A percentile compares a stretch with the other conserved stretches of the same genome.
Evolutionary conservation across 2,888 invertebrate species (phyloP).

Genomic region (Amphipyra berbera): DNA sequence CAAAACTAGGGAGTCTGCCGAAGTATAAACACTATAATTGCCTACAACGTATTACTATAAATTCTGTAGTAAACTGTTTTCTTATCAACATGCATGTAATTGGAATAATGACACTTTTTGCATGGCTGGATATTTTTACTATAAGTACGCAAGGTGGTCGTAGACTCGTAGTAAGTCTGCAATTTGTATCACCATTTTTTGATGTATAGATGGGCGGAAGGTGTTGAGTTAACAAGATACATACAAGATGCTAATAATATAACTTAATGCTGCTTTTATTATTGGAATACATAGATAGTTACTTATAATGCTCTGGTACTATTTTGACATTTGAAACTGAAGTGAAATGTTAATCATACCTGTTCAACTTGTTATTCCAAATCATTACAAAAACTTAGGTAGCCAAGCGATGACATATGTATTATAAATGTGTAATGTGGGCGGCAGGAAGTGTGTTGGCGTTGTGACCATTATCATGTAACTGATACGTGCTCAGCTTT

Average conservation of each 20-base stretch:
- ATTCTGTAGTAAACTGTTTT: constrained; percentile 48
- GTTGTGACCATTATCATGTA: constrained; percentile 49
- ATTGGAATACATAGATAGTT: too few relatives aligned
- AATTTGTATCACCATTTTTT: constrained; percentile 29
- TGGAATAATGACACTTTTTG: constrained; percentile 50
- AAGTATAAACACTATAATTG: constrained; percentile 43
- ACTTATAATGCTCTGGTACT: not conserved
- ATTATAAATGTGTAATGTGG: constrained; percentile 56
- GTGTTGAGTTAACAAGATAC: constrained; percentile 28
- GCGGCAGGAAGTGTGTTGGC: constrained; percentile 72
- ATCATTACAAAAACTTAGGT: constrained; percentile 39
- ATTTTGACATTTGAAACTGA: constrained; percentile 39
- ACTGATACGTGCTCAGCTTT: constrained; percentile 27
- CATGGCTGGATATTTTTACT: constrained; percentile 26
- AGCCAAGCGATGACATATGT: constrained; percentile 52
- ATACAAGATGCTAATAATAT: constrained; percentile 17
- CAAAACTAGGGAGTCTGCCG: constrained; percentile 42
- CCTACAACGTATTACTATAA: constrained; percentile 42
- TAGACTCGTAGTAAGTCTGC: constrained; percentile 1
- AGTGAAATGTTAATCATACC: constrained; percentile 36
- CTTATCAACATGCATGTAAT: constrained; percentile 47
- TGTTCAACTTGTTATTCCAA: constrained; percentile 43
- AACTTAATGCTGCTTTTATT: too few relatives aligned
- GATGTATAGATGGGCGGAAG: constrained; percentile 18
- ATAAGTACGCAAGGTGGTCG: constrained; percentile 38